These are phyloP conservation scores for Onchidella celtica DNA, from an alignment of 2,888 invertebrate genomes.

Conservation along the genomic window DNA sequence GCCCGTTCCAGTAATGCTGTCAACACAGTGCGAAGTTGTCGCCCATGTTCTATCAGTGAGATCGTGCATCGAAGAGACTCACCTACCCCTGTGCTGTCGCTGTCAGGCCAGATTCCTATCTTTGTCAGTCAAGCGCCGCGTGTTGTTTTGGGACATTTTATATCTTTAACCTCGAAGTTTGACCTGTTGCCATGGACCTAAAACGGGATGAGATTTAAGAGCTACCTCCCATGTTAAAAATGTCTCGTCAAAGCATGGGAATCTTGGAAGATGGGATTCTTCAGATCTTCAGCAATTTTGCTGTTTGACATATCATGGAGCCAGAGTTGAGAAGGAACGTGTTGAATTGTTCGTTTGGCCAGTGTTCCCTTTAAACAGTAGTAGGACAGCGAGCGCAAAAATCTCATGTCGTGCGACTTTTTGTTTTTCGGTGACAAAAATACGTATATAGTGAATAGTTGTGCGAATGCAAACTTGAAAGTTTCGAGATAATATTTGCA, in stretches of 20 bases:
- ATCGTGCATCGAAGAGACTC: not conserved
- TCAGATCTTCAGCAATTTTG: no score
- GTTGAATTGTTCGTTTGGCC: no score
- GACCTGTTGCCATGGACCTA: not conserved
- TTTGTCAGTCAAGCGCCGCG: not conserved
- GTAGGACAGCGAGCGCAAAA: no score
- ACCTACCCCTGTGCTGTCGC: not conserved
- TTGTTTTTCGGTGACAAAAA: no score
- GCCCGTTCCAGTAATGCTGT: slow-evolving; percentile 15
- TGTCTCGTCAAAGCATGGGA: not conserved
- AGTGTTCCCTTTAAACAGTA: no score
- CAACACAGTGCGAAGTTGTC: not conserved
- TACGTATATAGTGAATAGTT: not conserved
- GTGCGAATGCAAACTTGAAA: not conserved
- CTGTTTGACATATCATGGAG: no score
- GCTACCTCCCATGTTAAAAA: not conserved
- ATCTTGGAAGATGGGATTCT: not conserved
- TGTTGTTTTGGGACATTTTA: not conserved
- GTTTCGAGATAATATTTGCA: no score
- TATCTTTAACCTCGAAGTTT: not conserved
- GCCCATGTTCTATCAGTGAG: not conserved
- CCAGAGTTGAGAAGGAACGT: no score
- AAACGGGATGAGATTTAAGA: not conserved
- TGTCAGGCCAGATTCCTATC: not conserved
- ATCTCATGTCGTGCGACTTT: no score